Evolutionary conservation across 2,113 vertebrate species (phyloP), one percentile per base, ranked within the genome.

Genomic region (Rhabdomys dilectus): DNA sequence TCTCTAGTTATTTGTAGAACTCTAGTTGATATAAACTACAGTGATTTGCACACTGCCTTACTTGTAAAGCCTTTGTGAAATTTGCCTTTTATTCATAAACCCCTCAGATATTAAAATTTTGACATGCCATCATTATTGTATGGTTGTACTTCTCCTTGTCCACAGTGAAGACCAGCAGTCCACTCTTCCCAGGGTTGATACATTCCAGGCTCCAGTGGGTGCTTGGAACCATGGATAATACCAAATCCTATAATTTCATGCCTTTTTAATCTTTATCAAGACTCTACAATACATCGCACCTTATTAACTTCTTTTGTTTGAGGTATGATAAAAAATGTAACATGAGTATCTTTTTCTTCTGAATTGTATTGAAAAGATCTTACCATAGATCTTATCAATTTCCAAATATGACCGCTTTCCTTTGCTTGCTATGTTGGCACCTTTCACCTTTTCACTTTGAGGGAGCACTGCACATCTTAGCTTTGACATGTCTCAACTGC

Each of bases 71-170:
- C 24, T 93, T 4, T 72, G 34, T 75, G 22, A 91, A 89, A 70
- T 93, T 72, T 73, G 4, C 11, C 68, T 85, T 95, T 94, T 88
- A 96, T 13, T 85, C 36, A 73, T 92, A 53, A 91, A 70, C 22
- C n/a, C 34, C 0, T 92, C n/a, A 84, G 24, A 82, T 75, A 95
- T 58, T 95, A 75, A 88, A 89, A 62, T 75, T 6, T 70, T 84
- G 91, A n/a, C 34, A 22, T 21, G 53, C 4, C 4, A 11, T 77
- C 17, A 80, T 88, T n/a, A 34, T 80, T 48, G 45, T 19, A 26
- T 42, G 5, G 9, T n/a, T 8, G 75, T 45, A 19, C 58, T 86
- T 34, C 0, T 86, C 22, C 0, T 68, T 22, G 77, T 56, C 17
- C 31, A 80, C 51, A 21, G 13, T 92, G 22, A 7, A n/a, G 9